Base-by-base conservation (phyloP, 2,888 invertebrate species). In the Ophion ellenae region DNA sequence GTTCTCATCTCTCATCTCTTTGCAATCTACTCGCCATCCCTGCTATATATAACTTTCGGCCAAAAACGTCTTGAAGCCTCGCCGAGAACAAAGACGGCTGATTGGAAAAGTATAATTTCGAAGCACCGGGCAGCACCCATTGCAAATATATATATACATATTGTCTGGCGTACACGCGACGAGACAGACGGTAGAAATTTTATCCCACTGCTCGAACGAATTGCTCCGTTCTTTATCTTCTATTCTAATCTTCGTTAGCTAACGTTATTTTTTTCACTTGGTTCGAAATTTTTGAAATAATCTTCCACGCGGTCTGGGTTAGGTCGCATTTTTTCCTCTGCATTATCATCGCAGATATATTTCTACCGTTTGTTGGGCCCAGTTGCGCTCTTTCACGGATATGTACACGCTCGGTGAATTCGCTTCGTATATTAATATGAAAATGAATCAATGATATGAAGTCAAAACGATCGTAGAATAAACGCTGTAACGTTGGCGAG, bases 91-190 rank as follows among this genome's bases (percentile, higher is more conserved):
- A 75, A 79, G 28, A 84, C 64, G 80, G 75, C 71, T 64, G 66
- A 45, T 28, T 71, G 66, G 63, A 4, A 79, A 40, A 57, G 17
- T 71, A 66, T 59, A 69, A 14, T 67, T 87, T 90, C 87, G 79
- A 89, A 88, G 90, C 90, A 90, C 93, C 93, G 92, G 93, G 92
- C 93, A 93, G 93, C 93, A 93, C 91, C 93, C 93, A 93, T 91
- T 75, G 89, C 78, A 81, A 88, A 81, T 73, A 47, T 47, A 32
- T 47, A 32, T 32, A 32, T 45, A 11, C 17, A 53, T 53, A 63
- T 81, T 53, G 24, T 64, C 32, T 77, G 74, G 77, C 77, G 28
- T 24, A 74, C 57, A 77, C 77, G 67, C 67, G 76, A 67, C 28
- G 36, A 80, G 11, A 83, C 80, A 53, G 71, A 74, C 63, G 74